A percentile compares a stretch with the other conserved stretches of the same genome.
Conservation (phyloP, 1,140 invertebrate species). For the Paraescarpia echinospica region DNA sequence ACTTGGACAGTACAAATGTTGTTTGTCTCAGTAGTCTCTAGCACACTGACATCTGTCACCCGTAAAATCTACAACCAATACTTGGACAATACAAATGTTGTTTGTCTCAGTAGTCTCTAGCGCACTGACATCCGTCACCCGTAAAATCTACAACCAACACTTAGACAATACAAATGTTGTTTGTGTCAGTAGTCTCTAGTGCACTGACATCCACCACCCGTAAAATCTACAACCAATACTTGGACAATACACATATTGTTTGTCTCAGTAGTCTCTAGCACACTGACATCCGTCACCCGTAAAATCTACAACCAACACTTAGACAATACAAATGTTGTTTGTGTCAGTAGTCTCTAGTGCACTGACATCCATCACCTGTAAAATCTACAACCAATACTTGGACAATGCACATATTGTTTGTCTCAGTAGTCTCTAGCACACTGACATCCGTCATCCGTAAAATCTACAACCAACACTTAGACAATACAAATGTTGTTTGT, state of each 20-base stretch:
- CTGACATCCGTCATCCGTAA: neutral
- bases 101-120: neutral
- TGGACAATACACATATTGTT: neutral
- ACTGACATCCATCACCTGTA: neutral
- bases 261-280: neutral
- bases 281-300: neutral
- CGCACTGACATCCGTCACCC: neutral
- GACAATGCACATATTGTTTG: neutral
- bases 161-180: neutral
- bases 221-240: neutral
- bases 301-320: neutral
- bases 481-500: neutral
- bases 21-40: neutral
- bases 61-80: neutral
- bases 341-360: neutral
- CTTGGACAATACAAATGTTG: neutral
- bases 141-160: neutral
- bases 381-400: neutral
- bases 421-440: neutral
- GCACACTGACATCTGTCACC: neutral
- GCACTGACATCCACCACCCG: neutral
- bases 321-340: neutral
- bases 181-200: neutral
- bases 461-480: neutral
- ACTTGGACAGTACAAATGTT: neutral